Conservation (phyloP, 2,888 invertebrate genomes). For the Rhagonycha lutea region DNA sequence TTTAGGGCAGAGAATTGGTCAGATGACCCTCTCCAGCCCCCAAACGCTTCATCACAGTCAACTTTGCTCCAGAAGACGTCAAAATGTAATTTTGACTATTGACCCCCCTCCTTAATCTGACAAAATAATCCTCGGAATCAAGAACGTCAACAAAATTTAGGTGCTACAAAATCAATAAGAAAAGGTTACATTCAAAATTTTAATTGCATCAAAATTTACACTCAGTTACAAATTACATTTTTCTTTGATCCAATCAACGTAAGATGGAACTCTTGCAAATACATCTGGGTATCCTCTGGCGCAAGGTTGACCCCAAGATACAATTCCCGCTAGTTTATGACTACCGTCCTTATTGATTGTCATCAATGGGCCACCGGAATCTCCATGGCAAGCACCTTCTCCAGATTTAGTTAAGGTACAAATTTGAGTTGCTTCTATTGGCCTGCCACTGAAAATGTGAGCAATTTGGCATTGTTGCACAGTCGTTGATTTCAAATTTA, state of each 20-base stretch:
- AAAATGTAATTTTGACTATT: too few species aligned
- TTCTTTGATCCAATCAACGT: conserved; percentile 49
- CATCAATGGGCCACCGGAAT: conserved; percentile 6
- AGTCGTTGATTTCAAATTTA: conserved; percentile 49
- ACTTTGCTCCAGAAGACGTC: too few species aligned
- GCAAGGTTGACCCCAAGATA: conserved; percentile 55
- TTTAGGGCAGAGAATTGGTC: too few species aligned
- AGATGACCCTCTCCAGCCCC: too few species aligned
- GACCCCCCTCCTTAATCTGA: too few species aligned
- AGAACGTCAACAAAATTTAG: too few species aligned
- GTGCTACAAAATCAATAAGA: not conserved
- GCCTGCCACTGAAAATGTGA: not conserved
- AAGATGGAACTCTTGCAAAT: conserved; percentile 51
- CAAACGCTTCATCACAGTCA: too few species aligned
- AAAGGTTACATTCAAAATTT: not conserved
- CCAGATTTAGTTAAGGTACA: conserved; percentile 37
- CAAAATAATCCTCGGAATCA: too few species aligned
- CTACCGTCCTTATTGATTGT: not conserved
- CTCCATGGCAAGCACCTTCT: conserved; percentile 38
- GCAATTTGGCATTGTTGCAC: too few species aligned
- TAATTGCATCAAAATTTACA: not conserved
- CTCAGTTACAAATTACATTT: not conserved
- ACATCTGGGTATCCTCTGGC: conserved; percentile 53
- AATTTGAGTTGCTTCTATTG: conserved; percentile 26
- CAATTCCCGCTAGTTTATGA: conserved; percentile 45